Conservation (phyloP, 2,888 invertebrate species). For the Cecidostiba fungosa region DNA sequence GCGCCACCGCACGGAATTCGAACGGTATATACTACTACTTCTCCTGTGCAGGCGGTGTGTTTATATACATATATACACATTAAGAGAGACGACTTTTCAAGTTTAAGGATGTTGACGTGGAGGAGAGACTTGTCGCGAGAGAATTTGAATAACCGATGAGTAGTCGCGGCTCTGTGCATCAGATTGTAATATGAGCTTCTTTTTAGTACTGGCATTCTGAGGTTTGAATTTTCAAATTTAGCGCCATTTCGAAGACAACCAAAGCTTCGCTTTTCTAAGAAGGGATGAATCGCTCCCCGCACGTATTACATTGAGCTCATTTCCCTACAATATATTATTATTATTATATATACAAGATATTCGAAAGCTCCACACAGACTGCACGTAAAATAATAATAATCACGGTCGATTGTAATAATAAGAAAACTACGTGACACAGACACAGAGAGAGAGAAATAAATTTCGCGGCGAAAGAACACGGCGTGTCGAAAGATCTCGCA, state of each 20-base stretch:
- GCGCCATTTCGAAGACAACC: no score
- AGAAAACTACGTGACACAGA: slow-evolving; percentile 12
- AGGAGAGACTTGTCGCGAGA: background rate
- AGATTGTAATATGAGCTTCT: no score
- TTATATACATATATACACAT: background rate
- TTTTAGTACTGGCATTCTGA: no score
- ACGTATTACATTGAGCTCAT: no score
- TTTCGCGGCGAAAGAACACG: background rate
- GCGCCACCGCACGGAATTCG: slow-evolving; percentile 27
- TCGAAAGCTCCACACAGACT: no score
- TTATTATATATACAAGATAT: no score
- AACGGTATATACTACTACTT: slow-evolving; percentile 31
- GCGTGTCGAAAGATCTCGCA: slow-evolving; percentile 14
- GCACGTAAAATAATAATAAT: background rate
- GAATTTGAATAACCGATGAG: background rate
- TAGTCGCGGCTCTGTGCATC: no score
- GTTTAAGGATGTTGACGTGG: background rate
- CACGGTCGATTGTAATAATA: background rate
- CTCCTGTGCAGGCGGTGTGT: background rate
- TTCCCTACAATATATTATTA: no score
- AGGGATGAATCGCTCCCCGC: no score
- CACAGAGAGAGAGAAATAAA: background rate
- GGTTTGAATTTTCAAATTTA: no score
- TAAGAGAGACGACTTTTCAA: slow-evolving; percentile 5
- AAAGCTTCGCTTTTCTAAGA: no score